Evolutionary conservation across 1,140 invertebrate species (phyloP).

Genomic region (Cydia pomonella): DNA sequence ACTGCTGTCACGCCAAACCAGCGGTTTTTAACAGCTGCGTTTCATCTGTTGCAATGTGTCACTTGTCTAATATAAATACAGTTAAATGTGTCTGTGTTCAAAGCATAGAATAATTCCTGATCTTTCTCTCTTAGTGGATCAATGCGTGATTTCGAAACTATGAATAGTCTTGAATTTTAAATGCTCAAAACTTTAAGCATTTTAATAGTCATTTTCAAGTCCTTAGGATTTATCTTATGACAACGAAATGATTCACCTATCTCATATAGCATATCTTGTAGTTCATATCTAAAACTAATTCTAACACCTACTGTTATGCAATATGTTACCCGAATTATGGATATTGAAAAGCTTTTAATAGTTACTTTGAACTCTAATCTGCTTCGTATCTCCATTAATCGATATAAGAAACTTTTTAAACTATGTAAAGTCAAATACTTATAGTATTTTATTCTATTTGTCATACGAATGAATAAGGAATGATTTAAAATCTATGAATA

Average conservation of each 20-base stretch:
- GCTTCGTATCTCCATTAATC: conserved; percentile 2
- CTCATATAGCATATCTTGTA: conserved; percentile 37
- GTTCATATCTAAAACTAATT: conserved; percentile 31
- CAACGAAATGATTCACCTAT: conserved; percentile 48
- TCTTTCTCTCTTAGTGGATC: conserved; percentile 48
- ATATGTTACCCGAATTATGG: conserved; percentile 27
- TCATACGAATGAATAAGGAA: not conserved
- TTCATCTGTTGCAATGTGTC: not conserved
- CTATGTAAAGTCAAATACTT: not conserved
- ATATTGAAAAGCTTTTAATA: conserved; percentile 21
- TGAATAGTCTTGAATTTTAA: conserved; percentile 44
- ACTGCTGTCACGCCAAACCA: conserved; percentile 2
- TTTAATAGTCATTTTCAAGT: conserved; percentile 45
- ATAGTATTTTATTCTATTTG: conserved; percentile 2
- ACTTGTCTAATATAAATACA: conserved; percentile 21
- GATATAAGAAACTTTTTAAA: conserved; percentile 7
- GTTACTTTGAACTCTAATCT: conserved; percentile 13
- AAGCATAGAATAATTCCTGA: conserved; percentile 42
- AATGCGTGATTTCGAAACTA: conserved; percentile 35
- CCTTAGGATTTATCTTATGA: conserved; percentile 47
- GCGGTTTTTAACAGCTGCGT: conserved; percentile 20
- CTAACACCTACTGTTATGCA: conserved; percentile 23
- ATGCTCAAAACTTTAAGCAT: conserved; percentile 42
- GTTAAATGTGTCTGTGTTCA: conserved; percentile 53
- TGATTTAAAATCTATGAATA: not conserved